Conservation (phyloP, 2,797 vertebrate genomes). For the Typhlichthys eigenmanni region DNA sequence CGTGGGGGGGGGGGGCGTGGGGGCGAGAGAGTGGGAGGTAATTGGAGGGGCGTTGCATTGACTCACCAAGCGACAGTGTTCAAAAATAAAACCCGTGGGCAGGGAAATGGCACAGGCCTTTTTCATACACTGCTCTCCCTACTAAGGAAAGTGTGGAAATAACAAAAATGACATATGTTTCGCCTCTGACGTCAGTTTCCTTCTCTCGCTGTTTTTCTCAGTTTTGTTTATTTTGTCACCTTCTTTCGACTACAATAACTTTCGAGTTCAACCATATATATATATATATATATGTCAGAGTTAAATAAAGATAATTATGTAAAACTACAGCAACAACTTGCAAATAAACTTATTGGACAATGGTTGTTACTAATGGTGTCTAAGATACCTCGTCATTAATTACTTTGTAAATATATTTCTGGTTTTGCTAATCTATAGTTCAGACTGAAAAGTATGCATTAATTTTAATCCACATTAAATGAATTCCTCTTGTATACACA, state of each 20-base stretch:
- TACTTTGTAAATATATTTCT: no score
- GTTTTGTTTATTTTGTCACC: constrained; percentile 51
- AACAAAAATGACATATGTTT: constrained; percentile 68
- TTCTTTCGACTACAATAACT: constrained; percentile 22
- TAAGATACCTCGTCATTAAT: no score
- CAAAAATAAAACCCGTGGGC: constrained; percentile 86
- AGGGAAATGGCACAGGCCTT: constrained; percentile 80
- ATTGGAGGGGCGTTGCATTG: constrained; percentile 85
- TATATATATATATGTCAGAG: not conserved
- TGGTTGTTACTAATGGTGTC: no score
- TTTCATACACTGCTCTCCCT: constrained; percentile 67
- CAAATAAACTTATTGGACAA: no score
- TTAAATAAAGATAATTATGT: no score
- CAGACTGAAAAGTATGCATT: no score
- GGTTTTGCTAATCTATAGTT: no score
- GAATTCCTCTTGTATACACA: no score
- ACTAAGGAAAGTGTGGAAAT: constrained; percentile 63
- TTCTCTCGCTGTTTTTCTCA: constrained; percentile 34
- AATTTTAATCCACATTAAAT: no score
- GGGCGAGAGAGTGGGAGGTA: constrained; percentile 82
- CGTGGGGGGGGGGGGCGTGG: constrained; percentile 81
- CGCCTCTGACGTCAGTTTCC: constrained; percentile 68
- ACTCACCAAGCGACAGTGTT: constrained; percentile 81
- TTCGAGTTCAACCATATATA: no score
- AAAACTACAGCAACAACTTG: no score